Percentiles rank a stretch among this genome's conserved stretches.
These are phyloP conservation scores for Scophthalmus maximus DNA, from an alignment of 2,113 vertebrate genomes.

Conservation along the genomic window DNA sequence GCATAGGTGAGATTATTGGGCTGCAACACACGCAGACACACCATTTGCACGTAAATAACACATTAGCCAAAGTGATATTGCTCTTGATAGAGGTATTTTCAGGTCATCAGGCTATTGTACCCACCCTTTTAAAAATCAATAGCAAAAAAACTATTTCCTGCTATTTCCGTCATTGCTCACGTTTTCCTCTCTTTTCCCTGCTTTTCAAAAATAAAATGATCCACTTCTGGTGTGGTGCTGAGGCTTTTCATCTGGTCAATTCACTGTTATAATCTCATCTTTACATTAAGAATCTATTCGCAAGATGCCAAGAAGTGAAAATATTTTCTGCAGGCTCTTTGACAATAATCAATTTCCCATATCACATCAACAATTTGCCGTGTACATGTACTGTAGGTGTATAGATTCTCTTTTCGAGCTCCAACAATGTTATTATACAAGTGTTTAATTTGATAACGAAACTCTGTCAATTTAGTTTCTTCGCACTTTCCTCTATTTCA, in stretches of 20 bases:
- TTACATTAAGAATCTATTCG: constrained; percentile 21
- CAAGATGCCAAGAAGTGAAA: not conserved
- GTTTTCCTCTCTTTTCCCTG: constrained; percentile 3
- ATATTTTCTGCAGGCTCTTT: constrained; percentile 3
- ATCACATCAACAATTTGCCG: constrained; percentile 22
- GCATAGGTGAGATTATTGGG: constrained; percentile 35
- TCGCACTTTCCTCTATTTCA: not conserved
- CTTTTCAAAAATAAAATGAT: not conserved
- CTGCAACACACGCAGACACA: constrained; percentile 25
- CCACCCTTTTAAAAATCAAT: constrained; percentile 15
- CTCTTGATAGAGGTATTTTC: constrained; percentile 26
- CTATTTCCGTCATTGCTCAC: not conserved
- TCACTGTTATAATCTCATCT: not conserved
- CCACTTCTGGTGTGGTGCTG: not conserved
- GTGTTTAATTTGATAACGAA: not conserved
- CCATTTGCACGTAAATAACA: constrained; percentile 71
- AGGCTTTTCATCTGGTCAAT: constrained; percentile 8
- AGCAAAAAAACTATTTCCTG: not conserved
- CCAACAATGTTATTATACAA: not conserved
- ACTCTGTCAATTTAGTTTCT: no score
- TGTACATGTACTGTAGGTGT: not conserved
- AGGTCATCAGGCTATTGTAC: constrained; percentile 10
- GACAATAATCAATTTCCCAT: constrained; percentile 16
- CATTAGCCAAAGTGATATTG: constrained; percentile 34
- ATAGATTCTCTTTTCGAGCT: not conserved